Base-by-base conservation (phyloP, 2,113 vertebrate species). In the Micronycteris hirsuta region DNA sequence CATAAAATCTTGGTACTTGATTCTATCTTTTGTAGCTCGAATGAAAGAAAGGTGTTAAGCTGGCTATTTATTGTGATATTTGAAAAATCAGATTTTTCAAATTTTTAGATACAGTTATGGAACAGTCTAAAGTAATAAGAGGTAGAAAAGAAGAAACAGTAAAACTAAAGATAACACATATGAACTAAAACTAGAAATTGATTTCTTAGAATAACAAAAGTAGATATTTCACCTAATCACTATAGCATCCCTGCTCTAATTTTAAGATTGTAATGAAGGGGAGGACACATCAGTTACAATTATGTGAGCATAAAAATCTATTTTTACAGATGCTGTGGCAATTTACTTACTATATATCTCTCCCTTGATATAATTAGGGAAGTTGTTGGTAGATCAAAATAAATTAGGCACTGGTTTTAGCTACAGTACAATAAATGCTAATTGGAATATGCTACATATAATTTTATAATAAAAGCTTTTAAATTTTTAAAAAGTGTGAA, bases 361-460 rank as follows among this genome's bases (percentile, higher is more conserved):
- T 97, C 89, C 93, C 93, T 93, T 92, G 86, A 96, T 97, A 80
- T 81, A 98, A 97, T 85, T 95, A 87, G 93, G 91, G 85, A 97
- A 98, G 95, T 7, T 47, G 86, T 95, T 96, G 58, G 78, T 97
- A 96, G 96, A 97, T 67, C 96, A 96, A 97, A 98, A 99, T 99
- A 99, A 99, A 99, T 98, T 98, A 98, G 98, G 98, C 98, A 98
- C 98, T 98, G 98, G 97, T 98, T 99, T 98, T 93, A 98, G 98
- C 97, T 98, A 98, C 97, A 98, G 98, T 98, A 98, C 97, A 98
- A 94, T 96, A 97, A 97, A 97, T 97, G 94, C 98, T 99, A 99
- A 99, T 98, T 99, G 98, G 95, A 98, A 97, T 98, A 97, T 98
- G 98, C 96, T 98, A 98, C 98, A 98, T 98, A 97, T 97, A 98